phyloP scores from a whole-genome alignment of 2,888 invertebrate species.

The Drosophila affinis region DNA sequence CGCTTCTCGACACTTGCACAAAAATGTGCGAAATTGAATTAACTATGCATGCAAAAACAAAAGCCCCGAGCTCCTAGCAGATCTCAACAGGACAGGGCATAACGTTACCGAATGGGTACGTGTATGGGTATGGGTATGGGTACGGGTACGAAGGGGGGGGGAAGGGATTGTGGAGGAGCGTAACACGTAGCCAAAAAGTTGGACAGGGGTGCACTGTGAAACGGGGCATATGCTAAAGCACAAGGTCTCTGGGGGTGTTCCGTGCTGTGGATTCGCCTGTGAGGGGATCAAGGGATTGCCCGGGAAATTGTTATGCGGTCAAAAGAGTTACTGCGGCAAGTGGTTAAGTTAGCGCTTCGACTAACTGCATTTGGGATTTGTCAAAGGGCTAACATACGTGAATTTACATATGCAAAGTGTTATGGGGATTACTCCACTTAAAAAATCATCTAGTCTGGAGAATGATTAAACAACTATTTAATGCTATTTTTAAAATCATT shows the following conservation, averaged over 20 bases:
- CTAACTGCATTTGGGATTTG: slow-evolving; percentile 4
- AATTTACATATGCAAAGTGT: background rate
- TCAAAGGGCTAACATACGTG: slow-evolving; percentile 6
- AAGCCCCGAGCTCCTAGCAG: slow-evolving; percentile 26
- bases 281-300: slow-evolving; percentile 34
- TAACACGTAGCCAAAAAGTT: slow-evolving; percentile 59
- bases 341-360: slow-evolving; percentile 7
- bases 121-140: no score
- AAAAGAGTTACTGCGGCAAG: slow-evolving; percentile 13
- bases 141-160: background rate
- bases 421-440: background rate
- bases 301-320: slow-evolving; percentile 27
- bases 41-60: slow-evolving; percentile 72
- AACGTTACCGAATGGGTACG: background rate
- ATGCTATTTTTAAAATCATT: no score
- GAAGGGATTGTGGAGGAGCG: slow-evolving; percentile 1
- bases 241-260: slow-evolving; percentile 36
- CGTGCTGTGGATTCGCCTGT: slow-evolving; percentile 14
- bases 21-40: slow-evolving; percentile 77
- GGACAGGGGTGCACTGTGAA: slow-evolving; percentile 19
- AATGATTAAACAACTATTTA: no score
- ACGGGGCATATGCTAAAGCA: slow-evolving; percentile 8
- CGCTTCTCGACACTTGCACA: slow-evolving; percentile 70
- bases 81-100: background rate
- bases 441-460: background rate